Evolutionary conservation across 2,888 invertebrate genomes (phyloP).

Genomic region (Aspidiotus rigidus): DNA sequence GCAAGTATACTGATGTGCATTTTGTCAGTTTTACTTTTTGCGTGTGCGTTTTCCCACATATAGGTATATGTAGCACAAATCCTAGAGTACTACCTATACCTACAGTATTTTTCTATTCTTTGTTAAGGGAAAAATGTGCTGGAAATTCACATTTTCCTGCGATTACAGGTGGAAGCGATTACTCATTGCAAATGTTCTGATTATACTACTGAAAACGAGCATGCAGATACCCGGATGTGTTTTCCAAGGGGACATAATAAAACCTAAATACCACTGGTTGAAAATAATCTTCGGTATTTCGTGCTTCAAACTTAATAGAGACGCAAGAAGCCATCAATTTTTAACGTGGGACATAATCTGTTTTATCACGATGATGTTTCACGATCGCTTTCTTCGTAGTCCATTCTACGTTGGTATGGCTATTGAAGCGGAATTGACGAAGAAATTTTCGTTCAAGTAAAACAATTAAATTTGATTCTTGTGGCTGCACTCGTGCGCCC

Average conservation of each 20-base stretch:
- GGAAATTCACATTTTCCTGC: too few species aligned
- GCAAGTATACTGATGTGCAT: conserved; percentile 47
- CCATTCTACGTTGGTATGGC: conserved; percentile 96
- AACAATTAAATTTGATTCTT: background rate
- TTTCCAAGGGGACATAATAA: conserved; percentile 53
- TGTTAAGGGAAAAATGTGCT: too few species aligned
- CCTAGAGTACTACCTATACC: too few species aligned
- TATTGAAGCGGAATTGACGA: conserved; percentile 89
- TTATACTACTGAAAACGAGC: conserved; percentile 76
- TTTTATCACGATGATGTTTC: conserved; percentile 84
- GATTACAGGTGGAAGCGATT: conserved; percentile 72
- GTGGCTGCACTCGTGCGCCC: background rate
- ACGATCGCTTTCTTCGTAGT: conserved; percentile 82
- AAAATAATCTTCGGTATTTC: conserved; percentile 85
- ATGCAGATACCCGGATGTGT: conserved; percentile 90
- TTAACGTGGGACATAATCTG: conserved; percentile 80
- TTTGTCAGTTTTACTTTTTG: background rate
- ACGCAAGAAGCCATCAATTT: background rate
- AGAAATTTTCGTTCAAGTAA: conserved; percentile 82
- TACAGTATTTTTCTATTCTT: too few species aligned
- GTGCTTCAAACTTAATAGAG: conserved; percentile 51
- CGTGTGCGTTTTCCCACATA: too few species aligned
- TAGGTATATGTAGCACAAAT: too few species aligned
- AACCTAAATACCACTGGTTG: conserved; percentile 51
- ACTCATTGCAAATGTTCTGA: conserved; percentile 77